phyloP scores from a whole-genome alignment of 1,140 invertebrate species.

The Elysia chlorotica region DNA sequence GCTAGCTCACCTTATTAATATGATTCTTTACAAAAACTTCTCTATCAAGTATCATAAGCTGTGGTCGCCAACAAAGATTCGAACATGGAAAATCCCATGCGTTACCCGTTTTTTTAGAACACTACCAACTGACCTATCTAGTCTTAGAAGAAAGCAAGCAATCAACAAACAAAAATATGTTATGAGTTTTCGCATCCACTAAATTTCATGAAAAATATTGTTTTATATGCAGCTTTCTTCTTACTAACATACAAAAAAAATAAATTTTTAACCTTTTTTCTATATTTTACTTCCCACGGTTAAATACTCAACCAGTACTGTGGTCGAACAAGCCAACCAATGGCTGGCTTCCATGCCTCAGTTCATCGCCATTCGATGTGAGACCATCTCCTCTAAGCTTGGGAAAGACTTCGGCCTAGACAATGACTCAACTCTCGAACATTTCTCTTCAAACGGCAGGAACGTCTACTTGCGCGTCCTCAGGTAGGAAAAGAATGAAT shows the following conservation, averaged over 20 bases:
- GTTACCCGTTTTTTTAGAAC: too few species aligned
- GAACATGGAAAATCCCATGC: too few species aligned
- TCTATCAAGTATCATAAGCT: too few species aligned
- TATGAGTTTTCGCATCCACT: not conserved
- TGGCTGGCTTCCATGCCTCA: conserved; percentile 35
- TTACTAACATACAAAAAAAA: not conserved
- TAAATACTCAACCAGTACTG: conserved; percentile 20
- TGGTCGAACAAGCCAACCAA: conserved; percentile 39
- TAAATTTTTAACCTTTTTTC: not conserved
- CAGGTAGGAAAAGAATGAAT: too few species aligned
- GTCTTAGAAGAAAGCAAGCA: too few species aligned
- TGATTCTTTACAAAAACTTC: too few species aligned
- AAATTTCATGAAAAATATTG: too few species aligned
- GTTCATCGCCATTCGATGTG: conserved; percentile 32
- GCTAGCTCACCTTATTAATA: too few species aligned
- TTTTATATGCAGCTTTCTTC: too few species aligned
- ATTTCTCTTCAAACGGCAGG: conserved; percentile 33
- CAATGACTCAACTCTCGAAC: conserved; percentile 25
- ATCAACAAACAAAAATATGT: not conserved
- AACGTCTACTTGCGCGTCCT: conserved; percentile 36
- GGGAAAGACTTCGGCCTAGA: conserved; percentile 26
- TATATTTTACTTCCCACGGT: not conserved
- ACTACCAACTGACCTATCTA: too few species aligned
- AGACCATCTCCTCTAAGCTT: conserved; percentile 35
- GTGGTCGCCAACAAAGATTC: too few species aligned